Base-by-base conservation (phyloP, 23 tunicate species). In the Aplidium turbinatum region DNA sequence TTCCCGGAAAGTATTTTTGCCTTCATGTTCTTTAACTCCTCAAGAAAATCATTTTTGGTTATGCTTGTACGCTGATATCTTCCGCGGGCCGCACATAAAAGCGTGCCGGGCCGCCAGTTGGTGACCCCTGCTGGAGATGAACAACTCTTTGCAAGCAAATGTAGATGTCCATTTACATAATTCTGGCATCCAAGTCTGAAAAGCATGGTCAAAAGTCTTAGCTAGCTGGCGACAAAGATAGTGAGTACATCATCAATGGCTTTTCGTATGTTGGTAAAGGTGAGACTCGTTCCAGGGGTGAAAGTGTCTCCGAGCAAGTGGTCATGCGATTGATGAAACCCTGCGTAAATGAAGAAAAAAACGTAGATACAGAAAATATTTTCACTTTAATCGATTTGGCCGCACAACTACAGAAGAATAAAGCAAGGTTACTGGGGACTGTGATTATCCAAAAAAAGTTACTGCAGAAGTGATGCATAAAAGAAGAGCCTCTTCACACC, bases 231-330 rank as follows among this genome's bases (percentile, higher is more conserved):
- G 38, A 31, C 68, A 60, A 60, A 60, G 38, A 31, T 60, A 26
- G 68, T 60, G 31, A 27, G 36, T 30, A 60, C 5, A 38, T 5
- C 9, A 38, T 60, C 30, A 60, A 60, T 20, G 38, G 68, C 38
- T 31, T 60, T 60, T 28, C n/a, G 20, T 6, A 60, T 38, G 68
- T 27, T 60, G 68, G 68, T 38, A 60, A 20, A 60, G 68, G 31
- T 20, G 68, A 60, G 68, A 60, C 68, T 28, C 38, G 68, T 38
- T 60, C 68, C 31, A 30, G 20, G 20, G 38, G 31, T 30, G 38
- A 60, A 60, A 16, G 68, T 60, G 68, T 60, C 68, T 60, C 38
- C 68, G 68, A 60, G 38, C 68, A 31, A 38, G 68, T 60, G 30
- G 68, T 26, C 35, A 60, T 60, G 68, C 68, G 38, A 38, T 60